Evolutionary conservation across 92 coral and sea anemone species (phyloP).

Genomic region (Umimayanthus kanabou): DNA sequence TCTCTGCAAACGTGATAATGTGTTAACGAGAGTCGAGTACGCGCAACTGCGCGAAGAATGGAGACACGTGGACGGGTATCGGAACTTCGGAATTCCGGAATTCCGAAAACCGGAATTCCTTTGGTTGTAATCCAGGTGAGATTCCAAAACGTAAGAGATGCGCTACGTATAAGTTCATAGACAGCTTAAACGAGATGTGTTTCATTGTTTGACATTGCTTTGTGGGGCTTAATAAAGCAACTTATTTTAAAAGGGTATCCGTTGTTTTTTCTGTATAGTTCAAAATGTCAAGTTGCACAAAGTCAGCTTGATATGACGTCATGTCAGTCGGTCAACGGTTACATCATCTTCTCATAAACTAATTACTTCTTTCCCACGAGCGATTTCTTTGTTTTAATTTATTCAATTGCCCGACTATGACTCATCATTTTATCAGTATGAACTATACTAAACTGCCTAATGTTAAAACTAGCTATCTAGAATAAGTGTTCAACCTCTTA

Average conservation of each 20-base stretch:
- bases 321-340: not conserved
- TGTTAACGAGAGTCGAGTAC: not conserved
- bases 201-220: not conserved
- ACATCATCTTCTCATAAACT: not conserved
- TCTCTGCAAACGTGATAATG: not conserved
- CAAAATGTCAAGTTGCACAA: not conserved
- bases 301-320: not conserved
- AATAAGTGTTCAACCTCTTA: not conserved
- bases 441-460: too few relatives aligned
- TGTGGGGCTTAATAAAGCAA: not conserved
- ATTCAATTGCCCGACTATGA: not conserved
- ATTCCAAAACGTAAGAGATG: slow-evolving; percentile 19
- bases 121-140: slow-evolving; percentile 3
- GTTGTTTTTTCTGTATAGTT: not conserved
- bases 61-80: not conserved
- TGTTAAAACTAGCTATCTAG: not conserved
- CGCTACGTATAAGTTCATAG: not conserved
- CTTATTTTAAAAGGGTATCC: not conserved
- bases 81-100: not conserved
- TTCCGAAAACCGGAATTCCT: slow-evolving; percentile 29
- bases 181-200: not conserved
- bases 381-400: not conserved
- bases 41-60: not conserved
- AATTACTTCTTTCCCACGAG: not conserved
- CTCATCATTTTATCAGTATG: not conserved